Conservation (phyloP, 2,113 vertebrate species). For the Carlito syrichta region DNA sequence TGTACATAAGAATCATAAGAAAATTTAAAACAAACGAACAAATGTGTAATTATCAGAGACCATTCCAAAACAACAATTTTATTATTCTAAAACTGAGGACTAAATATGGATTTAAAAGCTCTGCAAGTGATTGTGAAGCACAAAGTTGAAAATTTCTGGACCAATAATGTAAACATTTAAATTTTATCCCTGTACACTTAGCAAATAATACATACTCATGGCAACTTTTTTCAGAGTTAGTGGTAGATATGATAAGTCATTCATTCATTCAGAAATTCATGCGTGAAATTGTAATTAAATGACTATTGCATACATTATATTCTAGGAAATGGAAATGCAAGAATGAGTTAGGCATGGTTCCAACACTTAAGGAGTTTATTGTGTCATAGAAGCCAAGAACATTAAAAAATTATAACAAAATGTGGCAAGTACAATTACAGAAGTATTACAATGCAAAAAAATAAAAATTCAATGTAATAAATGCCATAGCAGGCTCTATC, state of each 20-base stretch:
- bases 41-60: not conserved
- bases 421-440: not conserved
- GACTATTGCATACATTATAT: not conserved
- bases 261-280: slow-evolving; percentile 47
- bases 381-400: not conserved
- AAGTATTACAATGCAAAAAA: not conserved
- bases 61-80: not conserved
- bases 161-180: slow-evolving; percentile 22
- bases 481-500: not conserved
- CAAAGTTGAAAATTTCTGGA: not conserved
- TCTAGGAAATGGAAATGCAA: slow-evolving; percentile 39
- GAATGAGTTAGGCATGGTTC: slow-evolving; percentile 35
- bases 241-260: not conserved
- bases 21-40: slow-evolving; percentile 7
- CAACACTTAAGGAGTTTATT: not conserved
- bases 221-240: not conserved
- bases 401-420: not conserved
- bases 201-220: not conserved
- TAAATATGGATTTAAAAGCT: not conserved
- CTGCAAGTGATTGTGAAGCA: not conserved
- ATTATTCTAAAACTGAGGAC: not conserved
- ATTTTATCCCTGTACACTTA: slow-evolving; percentile 8
- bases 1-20: not conserved
- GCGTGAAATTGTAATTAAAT: slow-evolving; percentile 51
- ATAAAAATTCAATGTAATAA: not conserved